These are phyloP conservation scores for Liopterus haemorrhoidalis DNA, from an alignment of 2,888 invertebrate species.

Conservation along the genomic window DNA sequence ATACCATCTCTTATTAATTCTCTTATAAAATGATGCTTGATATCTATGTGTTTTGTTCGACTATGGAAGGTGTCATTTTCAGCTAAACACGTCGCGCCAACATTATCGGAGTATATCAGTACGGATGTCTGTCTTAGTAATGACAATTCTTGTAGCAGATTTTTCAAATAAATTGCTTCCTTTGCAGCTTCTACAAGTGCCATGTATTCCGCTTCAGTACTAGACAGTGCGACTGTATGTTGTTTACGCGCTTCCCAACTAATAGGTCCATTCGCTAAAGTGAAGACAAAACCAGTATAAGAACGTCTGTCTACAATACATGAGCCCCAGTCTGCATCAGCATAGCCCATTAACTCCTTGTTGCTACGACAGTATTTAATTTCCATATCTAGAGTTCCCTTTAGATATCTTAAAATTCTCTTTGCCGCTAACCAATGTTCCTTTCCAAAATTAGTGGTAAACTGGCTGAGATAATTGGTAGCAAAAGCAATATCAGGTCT, in stretches of 20 bases:
- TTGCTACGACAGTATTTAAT: conserved; percentile 3
- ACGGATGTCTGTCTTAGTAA: too few species aligned
- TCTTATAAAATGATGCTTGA: conserved; percentile 26
- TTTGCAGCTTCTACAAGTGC: conserved; percentile 20
- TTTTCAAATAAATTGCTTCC: conserved; percentile 25
- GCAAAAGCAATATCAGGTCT: conserved; percentile 11
- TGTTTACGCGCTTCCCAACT: conserved; percentile 30
- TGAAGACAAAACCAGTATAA: conserved; percentile 29
- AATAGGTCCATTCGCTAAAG: conserved; percentile 25
- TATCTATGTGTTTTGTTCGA: conserved; percentile 27
- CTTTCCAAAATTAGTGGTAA: conserved; percentile 8
- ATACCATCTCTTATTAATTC: conserved; percentile 21
- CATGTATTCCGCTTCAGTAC: conserved; percentile 28
- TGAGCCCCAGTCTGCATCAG: conserved; percentile 27
- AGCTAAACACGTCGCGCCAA: conserved; percentile 1
- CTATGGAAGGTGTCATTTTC: conserved; percentile 11
- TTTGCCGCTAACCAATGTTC: conserved; percentile 13
- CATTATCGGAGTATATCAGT: conserved; percentile 8
- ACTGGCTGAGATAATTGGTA: conserved; percentile 8
- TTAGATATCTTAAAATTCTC: conserved; percentile 13
- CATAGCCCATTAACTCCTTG: conserved; percentile 14
- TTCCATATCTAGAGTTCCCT: conserved; percentile 11
- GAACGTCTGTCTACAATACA: conserved; percentile 20
- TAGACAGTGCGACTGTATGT: conserved; percentile 26
- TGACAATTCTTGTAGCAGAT: too few species aligned